These are phyloP conservation scores for Myotis pilosus DNA, from an alignment of 2,797 vertebrate species.

Conservation along the genomic window DNA sequence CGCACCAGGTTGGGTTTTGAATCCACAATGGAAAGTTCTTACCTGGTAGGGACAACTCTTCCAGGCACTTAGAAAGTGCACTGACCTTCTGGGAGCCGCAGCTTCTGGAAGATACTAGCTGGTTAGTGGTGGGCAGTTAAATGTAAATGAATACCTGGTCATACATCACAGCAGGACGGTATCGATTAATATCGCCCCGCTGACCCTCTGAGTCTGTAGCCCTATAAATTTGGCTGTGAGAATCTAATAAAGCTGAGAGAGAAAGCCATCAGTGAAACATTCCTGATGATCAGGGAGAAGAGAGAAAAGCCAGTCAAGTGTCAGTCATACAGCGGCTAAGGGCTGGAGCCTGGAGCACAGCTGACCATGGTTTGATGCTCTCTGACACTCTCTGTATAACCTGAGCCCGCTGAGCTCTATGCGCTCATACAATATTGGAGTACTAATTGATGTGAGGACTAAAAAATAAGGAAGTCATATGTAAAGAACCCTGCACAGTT, in stretches of 20 bases:
- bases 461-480: background rate
- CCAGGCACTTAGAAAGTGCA: background rate
- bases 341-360: background rate
- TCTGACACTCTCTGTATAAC: background rate
- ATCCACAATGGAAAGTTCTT: background rate
- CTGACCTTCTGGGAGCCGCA: background rate
- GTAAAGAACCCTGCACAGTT: background rate
- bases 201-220: background rate
- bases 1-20: background rate
- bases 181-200: constrained; percentile 18
- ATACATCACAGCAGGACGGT: background rate
- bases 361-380: too few relatives aligned
- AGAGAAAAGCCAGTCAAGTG: background rate
- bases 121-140: background rate
- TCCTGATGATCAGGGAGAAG: background rate
- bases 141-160: background rate
- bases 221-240: background rate
- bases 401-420: background rate
- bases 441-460: background rate
- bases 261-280: background rate
- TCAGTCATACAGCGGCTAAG: background rate
- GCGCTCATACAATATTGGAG: background rate
- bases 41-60: background rate
- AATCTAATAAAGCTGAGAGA: constrained; percentile 41
- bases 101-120: background rate